Evolutionary conservation across 2,797 vertebrate species (phyloP), one percentile per base, ranked within the genome.

Genomic region (Zonotrichia albicollis): DNA sequence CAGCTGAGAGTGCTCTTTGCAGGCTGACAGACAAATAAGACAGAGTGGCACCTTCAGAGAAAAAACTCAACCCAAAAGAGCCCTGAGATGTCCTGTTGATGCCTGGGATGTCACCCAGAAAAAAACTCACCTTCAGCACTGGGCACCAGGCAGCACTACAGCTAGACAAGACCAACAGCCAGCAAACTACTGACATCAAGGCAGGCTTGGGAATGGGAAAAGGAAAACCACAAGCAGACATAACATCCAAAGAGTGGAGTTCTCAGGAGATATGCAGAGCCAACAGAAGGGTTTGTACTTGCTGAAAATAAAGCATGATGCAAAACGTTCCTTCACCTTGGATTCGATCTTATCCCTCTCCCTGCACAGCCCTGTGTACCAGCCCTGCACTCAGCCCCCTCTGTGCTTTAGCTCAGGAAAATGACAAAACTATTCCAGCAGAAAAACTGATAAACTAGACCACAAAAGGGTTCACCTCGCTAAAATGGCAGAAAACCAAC

Each of bases 401-500:
- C 50, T 3, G 21, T 5, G 11, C 46, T 34, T 29, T 17, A 61
- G 61, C 7, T 34, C 38, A 13, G 30, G 19, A 27, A 73, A 85
- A 38, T 6, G 1, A 58, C 58, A 70, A 34, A 90, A 81, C n/a
- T 71, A 38, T 38, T 57, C 45, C 82, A 74, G 75, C 34, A 82
- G 21, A 67, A 87, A 87, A 85, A 60, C 32, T 0, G 2, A 61
- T 9, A 30, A 85, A 87, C 30, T 4, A 43, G 26, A 50, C 1
- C 2, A 72, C 17, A 64, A n/a, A 74, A 67, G 72, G n/a, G 54
- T 45, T 67, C 65, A 51, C 53, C 42, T 70, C 15, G 1, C 45
- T 76, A 83, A 91, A 93, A 91, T 46, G 50, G 68, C 68, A 96
- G 91, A 87, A 90, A 93, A 87, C 30, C 87, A 95, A 32, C 16